phyloP scores from a whole-genome alignment of 2,797 vertebrate genomes.

The Platyrinchus mystaceus region DNA sequence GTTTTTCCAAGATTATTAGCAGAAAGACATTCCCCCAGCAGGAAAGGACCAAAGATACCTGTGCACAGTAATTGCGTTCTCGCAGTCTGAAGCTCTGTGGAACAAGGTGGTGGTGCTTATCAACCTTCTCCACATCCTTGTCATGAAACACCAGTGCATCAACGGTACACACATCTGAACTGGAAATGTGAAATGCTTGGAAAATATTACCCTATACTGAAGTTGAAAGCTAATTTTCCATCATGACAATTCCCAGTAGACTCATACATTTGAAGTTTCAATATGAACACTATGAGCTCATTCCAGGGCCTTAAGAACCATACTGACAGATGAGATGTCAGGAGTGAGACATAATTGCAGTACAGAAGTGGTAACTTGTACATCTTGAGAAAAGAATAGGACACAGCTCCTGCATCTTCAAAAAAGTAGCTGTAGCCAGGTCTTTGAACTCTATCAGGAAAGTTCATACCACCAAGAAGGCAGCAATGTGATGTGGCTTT shows the following conservation, averaged over 20 bases:
- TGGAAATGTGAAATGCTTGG: background rate
- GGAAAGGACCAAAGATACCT: background rate
- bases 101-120: background rate
- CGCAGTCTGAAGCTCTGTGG: background rate
- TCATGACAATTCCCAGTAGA: background rate
- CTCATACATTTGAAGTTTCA: background rate
- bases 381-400: background rate
- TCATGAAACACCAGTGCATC: background rate
- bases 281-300: conserved; percentile 1
- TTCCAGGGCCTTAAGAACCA: conserved; percentile 12
- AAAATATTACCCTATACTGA: background rate
- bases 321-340: background rate
- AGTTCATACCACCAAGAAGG: background rate
- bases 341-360: conserved; percentile 4
- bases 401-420: background rate
- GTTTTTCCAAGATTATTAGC: conserved; percentile 15
- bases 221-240: background rate
- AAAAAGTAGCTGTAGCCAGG: background rate
- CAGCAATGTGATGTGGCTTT: background rate
- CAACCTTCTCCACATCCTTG: background rate
- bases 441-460: conserved; percentile 15
- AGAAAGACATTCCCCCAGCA: background rate
- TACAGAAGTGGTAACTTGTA: background rate
- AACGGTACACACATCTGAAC: background rate
- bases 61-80: background rate